Evolutionary conservation across 2,113 vertebrate genomes (phyloP).

Genomic region (Sander lucioperca): DNA sequence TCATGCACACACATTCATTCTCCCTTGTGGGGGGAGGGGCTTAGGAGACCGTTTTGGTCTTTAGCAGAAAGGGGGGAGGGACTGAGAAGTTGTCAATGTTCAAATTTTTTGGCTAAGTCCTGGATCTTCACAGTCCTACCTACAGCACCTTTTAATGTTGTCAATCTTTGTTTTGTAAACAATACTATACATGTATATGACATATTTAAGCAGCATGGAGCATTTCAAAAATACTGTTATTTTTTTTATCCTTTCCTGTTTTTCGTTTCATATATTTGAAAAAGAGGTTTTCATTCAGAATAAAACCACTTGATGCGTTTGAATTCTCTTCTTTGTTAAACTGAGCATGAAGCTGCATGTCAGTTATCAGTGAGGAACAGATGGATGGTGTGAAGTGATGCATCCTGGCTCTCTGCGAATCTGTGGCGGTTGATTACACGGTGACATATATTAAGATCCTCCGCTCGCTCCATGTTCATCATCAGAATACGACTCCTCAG

Average conservation of each 20-base stretch:
- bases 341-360: not conserved
- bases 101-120: no score
- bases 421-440: not conserved
- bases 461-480: slow-evolving; percentile 7
- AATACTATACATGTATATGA: not conserved
- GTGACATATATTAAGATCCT: slow-evolving; percentile 1
- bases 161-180: no score
- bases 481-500: not conserved
- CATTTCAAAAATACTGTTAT: not conserved
- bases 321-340: not conserved
- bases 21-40: no score
- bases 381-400: not conserved
- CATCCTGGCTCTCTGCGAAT: not conserved
- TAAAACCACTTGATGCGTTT: no score
- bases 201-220: not conserved
- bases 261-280: not conserved
- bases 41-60: no score
- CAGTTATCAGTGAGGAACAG: not conserved
- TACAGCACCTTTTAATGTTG: not conserved
- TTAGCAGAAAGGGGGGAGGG: no score
- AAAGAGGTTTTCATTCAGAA: no score
- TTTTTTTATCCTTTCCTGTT: not conserved
- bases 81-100: no score
- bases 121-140: no score
- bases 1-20: no score